Conservation (phyloP, 2,113 vertebrate genomes). For the Globicephala melas region DNA sequence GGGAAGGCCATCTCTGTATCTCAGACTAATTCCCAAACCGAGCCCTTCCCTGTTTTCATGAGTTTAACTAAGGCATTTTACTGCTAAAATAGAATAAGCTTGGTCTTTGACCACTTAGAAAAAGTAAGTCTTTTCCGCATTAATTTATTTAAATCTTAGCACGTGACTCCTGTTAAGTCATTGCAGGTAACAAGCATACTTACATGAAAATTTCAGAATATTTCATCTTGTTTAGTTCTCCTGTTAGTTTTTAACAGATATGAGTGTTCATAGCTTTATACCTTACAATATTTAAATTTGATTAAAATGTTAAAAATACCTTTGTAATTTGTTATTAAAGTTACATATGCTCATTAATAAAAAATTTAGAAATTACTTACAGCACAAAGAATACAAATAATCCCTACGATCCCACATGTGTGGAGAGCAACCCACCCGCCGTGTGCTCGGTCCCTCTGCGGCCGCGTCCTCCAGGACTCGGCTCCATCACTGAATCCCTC, state of each 20-base stretch:
- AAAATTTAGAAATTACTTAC: not conserved
- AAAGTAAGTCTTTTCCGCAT: not conserved
- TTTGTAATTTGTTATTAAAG: not conserved
- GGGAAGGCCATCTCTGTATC: not conserved
- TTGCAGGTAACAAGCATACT: not conserved
- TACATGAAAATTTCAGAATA: not conserved
- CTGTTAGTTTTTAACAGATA: not conserved
- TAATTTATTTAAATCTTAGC: not conserved
- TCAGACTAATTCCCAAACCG: not conserved
- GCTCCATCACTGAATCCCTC: no score
- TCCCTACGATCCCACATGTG: not conserved
- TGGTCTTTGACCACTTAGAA: not conserved
- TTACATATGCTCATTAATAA: not conserved
- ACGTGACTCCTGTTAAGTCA: not conserved
- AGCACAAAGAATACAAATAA: not conserved
- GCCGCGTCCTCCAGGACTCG: not conserved
- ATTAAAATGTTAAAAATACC: not conserved
- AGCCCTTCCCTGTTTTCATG: not conserved
- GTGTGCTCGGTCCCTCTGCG: not conserved
- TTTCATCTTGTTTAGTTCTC: not conserved
- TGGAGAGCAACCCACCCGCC: not conserved
- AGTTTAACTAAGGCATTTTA: not conserved
- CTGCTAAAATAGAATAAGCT: not conserved
- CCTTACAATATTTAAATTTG: not conserved
- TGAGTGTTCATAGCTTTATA: not conserved